Evolutionary conservation across 2,888 invertebrate species (phyloP), one percentile per base, ranked within the genome.

Genomic region (Lissocephala sabroskyi): DNA sequence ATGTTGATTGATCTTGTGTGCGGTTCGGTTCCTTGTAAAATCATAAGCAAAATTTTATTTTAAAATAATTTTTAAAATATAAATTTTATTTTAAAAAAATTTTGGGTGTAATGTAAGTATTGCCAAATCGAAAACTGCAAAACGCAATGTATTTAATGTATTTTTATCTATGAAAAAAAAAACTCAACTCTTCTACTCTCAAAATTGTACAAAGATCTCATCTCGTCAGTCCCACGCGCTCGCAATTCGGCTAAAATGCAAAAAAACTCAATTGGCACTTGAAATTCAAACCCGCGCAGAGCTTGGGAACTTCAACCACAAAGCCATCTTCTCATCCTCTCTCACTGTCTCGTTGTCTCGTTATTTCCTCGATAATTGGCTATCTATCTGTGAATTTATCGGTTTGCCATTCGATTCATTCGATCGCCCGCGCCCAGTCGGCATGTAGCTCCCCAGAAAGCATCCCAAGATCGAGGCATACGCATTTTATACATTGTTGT

Each of bases 51-150:
- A 79, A 80, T 80, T 82, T 82, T 80, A 73, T 79, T 81, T 81
- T 81, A 82, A 81, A 81, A 81, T 82, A 82, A 81, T 77, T 81
- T 79, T 81, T 81, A 80, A 81, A 79, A 76, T 82, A 82, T 73
- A 80, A 81, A 81, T 81, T 81, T 81, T 81, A 81, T 81, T 81
- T 81, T 81, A 81, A 81, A 82, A 81, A 74, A 82, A 82, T 81
- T 81, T 81, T 81, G 81, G 81, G 81, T 81, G 81, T 80, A 73
- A 81, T 79, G 81, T 81, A 81, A 81, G 81, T 81, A 82, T 82
- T 68, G 67, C 62, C 56, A 66, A 73, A 52, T 36, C 6, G 45
- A 40, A 52, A 33, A 48, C 48, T 52, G 56, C 33, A 52, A 57
- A 65, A 55, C 42, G 53, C 59, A 61, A 63, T 68, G 77, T 73